These are phyloP conservation scores for Cotesia glomerata DNA, from an alignment of 1,140 invertebrate genomes.

Conservation along the genomic window DNA sequence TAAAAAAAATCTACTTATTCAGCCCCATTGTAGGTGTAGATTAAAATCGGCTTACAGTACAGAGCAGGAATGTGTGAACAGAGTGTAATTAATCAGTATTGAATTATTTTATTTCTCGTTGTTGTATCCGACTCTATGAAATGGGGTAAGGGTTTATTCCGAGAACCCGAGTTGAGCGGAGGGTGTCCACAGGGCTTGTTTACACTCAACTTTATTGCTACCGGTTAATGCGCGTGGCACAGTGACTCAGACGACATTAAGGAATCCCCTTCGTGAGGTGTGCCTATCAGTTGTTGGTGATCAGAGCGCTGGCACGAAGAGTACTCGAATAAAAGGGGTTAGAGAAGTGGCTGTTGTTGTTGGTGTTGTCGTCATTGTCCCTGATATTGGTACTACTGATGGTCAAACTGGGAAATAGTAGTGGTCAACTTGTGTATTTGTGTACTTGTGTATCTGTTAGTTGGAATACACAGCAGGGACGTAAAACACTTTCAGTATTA, in stretches of 20 bases:
- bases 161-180: background rate
- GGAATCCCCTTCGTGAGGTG: constrained; percentile 48
- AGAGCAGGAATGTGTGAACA: too few relatives aligned
- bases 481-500: background rate
- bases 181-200: constrained; percentile 42
- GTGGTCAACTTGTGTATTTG: background rate
- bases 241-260: constrained; percentile 49
- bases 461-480: background rate
- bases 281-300: constrained; percentile 48
- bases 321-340: background rate
- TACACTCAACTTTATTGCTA: constrained; percentile 56
- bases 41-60: background rate
- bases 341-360: background rate
- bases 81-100: too few relatives aligned
- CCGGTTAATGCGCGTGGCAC: constrained; percentile 41
- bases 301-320: constrained; percentile 34
- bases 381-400: background rate
- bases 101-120: too few relatives aligned
- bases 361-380: background rate
- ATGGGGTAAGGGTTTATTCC: constrained; percentile 6
- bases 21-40: background rate
- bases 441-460: background rate
- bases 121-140: background rate
- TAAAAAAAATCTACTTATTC: too few relatives aligned
- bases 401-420: constrained; percentile 2